Evolutionary conservation across 1,140 invertebrate species (phyloP).

Genomic region (Megathymus violae): DNA sequence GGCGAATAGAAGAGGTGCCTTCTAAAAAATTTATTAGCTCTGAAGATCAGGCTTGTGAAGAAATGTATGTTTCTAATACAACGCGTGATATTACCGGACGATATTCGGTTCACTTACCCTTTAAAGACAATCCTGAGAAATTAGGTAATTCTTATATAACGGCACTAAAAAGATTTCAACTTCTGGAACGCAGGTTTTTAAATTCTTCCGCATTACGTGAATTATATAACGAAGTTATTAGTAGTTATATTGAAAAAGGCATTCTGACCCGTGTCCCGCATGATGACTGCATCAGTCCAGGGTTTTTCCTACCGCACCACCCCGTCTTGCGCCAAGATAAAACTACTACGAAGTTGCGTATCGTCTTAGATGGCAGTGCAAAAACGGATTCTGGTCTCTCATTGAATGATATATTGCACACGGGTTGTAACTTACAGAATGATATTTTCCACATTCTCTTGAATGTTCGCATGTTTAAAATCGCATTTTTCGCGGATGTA

Average conservation of each 20-base stretch:
- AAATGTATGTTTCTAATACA: not conserved
- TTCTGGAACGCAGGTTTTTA: conserved; percentile 15
- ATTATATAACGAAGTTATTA: conserved; percentile 25
- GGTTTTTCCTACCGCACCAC: conserved; percentile 9
- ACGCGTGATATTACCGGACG: conserved; percentile 29
- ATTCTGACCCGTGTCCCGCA: not conserved
- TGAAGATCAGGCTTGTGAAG: too few species aligned
- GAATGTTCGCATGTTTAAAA: conserved; percentile 13
- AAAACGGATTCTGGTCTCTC: conserved; percentile 5
- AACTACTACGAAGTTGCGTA: conserved; percentile 10
- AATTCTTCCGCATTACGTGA: conserved; percentile 20
- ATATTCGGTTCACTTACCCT: conserved; percentile 37
- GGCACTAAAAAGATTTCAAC: conserved; percentile 24
- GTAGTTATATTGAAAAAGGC: conserved; percentile 22
- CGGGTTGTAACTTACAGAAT: conserved; percentile 9
- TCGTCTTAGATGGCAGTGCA: conserved; percentile 8
- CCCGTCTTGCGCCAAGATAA: conserved; percentile 7
- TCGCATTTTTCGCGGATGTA: conserved; percentile 12
- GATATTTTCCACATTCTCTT: conserved; percentile 15
- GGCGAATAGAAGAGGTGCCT: conserved; percentile 19
- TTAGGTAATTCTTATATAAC: conserved; percentile 39
- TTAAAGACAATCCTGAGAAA: conserved; percentile 36
- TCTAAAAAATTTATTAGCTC: conserved; percentile 1
- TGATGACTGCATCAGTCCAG: not conserved
- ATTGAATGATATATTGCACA: conserved; percentile 14